Evolutionary conservation across 2,888 invertebrate species (phyloP), one percentile per base, ranked within the genome.

Genomic region (Ochropacha duplaris): DNA sequence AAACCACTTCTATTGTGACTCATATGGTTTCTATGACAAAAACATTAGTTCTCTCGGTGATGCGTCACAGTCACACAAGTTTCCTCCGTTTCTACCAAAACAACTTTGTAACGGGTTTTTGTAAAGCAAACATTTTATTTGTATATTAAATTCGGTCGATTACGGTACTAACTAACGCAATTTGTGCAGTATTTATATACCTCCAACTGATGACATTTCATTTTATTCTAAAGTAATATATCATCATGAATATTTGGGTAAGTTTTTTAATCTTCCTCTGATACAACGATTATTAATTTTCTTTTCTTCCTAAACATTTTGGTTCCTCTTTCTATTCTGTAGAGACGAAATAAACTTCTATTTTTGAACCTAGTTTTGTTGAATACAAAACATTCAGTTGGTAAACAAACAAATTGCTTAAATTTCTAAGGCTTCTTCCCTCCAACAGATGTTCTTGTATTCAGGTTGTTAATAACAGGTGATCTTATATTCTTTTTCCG

Each of bases 91-190:
- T 19, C 44, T 44, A 36, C 19, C 44, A 44, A 44, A 44, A 44
- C 44, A 44, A 44, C 19, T 39, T 39, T 39, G 19, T 19, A 44
- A 44, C 44, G 44, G 44, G 44, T n/a, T 19, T 19, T 19, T 19
- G 11, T 62, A 56, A 28, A 44, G 44, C 44, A 44, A 44, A 44
- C 44, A 44, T 44, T 44, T 44, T 9, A 4, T 36, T 36, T 36
- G 36, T 44, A 39, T 16, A 44, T 19, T 44, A 44, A 19, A 44
- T 19, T 44, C n/a, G 19, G 16, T 9, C 44, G n/a, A 0, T 9
- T 44, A 44, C 44, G 44, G 44, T 44, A 44, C 44, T 14, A 16
- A 5, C 16, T 0, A 16, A 5, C 16, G 1, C n/a, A 2, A 44
- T 19, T 44, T n/a, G 44, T 19, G 9, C 44, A 19, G 44, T 44